Conservation (phyloP, 2,888 invertebrate genomes). For the Aphidius colemani region DNA sequence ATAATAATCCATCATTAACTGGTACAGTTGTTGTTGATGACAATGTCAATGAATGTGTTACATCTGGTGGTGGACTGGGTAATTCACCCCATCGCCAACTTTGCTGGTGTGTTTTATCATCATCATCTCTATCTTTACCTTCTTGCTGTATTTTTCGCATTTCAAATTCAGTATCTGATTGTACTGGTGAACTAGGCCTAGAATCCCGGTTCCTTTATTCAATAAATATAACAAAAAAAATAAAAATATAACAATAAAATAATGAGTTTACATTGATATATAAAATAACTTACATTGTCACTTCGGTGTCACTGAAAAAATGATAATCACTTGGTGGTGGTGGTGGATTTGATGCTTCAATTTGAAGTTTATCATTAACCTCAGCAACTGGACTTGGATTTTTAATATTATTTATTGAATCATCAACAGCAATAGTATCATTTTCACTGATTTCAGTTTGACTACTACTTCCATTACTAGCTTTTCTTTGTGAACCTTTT, state of each 20-base stretch:
- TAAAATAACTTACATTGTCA: constrained; percentile 63
- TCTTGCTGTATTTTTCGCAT: constrained; percentile 63
- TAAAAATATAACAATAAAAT: constrained; percentile 36
- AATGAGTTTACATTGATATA: background rate
- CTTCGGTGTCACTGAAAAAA: constrained; percentile 93
- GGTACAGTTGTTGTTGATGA: constrained; percentile 41
- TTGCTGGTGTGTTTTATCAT: constrained; percentile 61
- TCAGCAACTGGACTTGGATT: constrained; percentile 46
- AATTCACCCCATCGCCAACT: constrained; percentile 93
- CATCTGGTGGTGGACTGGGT: constrained; percentile 64
- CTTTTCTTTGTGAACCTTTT: constrained; percentile 76
- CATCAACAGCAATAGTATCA: constrained; percentile 37
- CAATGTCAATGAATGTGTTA: constrained; percentile 40
- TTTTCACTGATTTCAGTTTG: constrained; percentile 51
- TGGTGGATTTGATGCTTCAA: constrained; percentile 37
- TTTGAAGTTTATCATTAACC: constrained; percentile 27
- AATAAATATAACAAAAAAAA: constrained; percentile 44
- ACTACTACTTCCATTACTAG: constrained; percentile 57
- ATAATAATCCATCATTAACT: constrained; percentile 44
- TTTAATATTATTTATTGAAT: constrained; percentile 43
- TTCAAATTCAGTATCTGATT: constrained; percentile 95
- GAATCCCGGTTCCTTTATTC: constrained; percentile 62
- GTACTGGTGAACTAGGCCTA: constrained; percentile 81
- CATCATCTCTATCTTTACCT: constrained; percentile 54
- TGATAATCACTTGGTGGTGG: constrained; percentile 73